Percentiles rank a stretch among this genome's conserved stretches.
phyloP scores from a whole-genome alignment of 1,140 invertebrate genomes.

The Neodiprion pinetum region DNA sequence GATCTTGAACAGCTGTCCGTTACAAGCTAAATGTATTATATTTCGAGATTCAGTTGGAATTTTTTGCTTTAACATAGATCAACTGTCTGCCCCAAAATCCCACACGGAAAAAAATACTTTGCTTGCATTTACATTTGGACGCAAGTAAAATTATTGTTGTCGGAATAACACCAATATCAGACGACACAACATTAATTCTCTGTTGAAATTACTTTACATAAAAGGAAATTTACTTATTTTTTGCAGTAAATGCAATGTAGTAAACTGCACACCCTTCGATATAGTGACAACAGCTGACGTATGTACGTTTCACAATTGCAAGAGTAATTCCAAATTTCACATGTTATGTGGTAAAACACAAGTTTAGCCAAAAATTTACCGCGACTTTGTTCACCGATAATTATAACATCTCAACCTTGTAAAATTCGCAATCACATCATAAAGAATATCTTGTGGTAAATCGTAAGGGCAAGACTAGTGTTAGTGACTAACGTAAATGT shows the following conservation, averaged over 20 bases:
- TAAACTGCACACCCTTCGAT: not conserved
- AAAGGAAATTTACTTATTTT: not conserved
- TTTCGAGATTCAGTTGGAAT: no score
- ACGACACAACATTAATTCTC: no score
- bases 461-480: not conserved
- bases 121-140: no score
- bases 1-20: no score
- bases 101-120: no score
- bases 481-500: not conserved
- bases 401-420: not conserved
- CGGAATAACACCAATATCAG: no score
- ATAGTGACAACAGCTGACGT: not conserved
- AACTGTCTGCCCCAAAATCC: no score
- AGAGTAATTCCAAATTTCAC: not conserved
- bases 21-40: no score
- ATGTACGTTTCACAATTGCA: not conserved
- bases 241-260: not conserved
- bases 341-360: not conserved
- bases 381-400: not conserved
- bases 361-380: not conserved
- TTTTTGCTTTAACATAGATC: no score
- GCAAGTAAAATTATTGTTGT: no score
- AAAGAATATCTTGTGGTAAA: not conserved
- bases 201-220: no score
- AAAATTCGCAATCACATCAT: not conserved